Percentiles rank a stretch among this genome's conserved stretches.
Conservation (phyloP, 2,113 vertebrate species). For the Gasterosteus nipponicus region DNA sequence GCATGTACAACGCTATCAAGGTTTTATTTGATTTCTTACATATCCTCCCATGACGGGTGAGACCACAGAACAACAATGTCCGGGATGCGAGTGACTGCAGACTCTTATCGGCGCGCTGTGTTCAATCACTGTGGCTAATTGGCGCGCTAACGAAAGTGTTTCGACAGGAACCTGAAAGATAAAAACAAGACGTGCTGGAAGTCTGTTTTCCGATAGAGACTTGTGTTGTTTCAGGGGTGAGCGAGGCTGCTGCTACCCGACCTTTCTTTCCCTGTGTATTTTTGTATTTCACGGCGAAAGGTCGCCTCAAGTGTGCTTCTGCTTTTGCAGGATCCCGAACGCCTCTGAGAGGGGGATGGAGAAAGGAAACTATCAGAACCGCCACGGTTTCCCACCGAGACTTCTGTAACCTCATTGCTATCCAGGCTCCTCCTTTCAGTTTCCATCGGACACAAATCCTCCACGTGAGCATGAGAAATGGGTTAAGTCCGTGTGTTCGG, state of each 20-base stretch:
- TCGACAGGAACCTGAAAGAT: conserved; percentile 2
- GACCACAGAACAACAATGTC: conserved; percentile 56
- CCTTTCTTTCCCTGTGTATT: not conserved
- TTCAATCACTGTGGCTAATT: conserved; percentile 67
- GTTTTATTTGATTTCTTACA: conserved; percentile 30
- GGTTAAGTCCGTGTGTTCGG: conserved; percentile 44
- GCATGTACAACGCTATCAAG: not conserved
- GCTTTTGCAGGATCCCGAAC: not conserved
- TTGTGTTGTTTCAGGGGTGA: not conserved
- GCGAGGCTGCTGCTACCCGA: not conserved
- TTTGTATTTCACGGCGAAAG: conserved; percentile 5
- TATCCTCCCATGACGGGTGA: conserved; percentile 34
- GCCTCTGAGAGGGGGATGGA: conserved; percentile 20
- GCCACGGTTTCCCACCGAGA: conserved; percentile 44
- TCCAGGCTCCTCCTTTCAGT: conserved; percentile 50
- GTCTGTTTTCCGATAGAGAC: conserved; percentile 20
- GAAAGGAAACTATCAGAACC: conserved; percentile 31
- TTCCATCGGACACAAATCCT: conserved; percentile 54
- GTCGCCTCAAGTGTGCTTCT: conserved; percentile 4
- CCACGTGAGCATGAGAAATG: conserved; percentile 59
- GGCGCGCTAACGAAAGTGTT: conserved; percentile 36
- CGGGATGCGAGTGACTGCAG: conserved; percentile 45
- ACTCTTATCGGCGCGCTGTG: conserved; percentile 40
- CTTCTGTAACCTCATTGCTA: conserved; percentile 40
- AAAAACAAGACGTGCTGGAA: conserved; percentile 9